phyloP scores from a whole-genome alignment of 1,140 invertebrate genomes.

The Sarcophaga peregrina region DNA sequence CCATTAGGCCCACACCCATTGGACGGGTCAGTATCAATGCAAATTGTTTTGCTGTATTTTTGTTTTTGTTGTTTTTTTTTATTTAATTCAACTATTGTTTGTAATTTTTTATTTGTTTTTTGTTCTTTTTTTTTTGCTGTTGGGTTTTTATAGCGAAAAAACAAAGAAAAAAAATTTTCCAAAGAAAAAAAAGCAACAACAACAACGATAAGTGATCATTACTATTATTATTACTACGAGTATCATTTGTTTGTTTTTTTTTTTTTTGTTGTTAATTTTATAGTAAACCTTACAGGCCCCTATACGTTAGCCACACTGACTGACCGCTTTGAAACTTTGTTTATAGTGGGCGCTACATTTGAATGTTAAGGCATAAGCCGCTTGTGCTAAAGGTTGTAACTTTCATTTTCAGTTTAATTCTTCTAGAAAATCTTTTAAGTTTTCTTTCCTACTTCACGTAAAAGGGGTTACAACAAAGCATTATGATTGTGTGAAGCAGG shows the following conservation, averaged over 20 bases:
- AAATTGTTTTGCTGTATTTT: neutral
- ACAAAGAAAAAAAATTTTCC: too few species aligned
- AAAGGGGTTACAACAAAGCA: too few species aligned
- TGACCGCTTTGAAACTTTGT: neutral
- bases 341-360: too few species aligned
- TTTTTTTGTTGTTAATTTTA: neutral
- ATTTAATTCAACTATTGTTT: conserved; percentile 6
- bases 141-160: too few species aligned
- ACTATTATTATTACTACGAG: neutral
- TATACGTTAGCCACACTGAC: neutral
- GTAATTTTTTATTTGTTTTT: neutral
- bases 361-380: too few species aligned
- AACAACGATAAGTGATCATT: conserved; percentile 9
- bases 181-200: neutral
- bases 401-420: too few species aligned
- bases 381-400: too few species aligned
- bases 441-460: too few species aligned
- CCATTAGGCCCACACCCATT: conserved; percentile 11
- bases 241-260: neutral
- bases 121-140: too few species aligned
- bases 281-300: neutral
- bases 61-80: neutral
- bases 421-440: too few species aligned
- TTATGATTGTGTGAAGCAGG: too few species aligned
- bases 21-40: neutral